These are phyloP conservation scores for Eidolon helvum DNA, from an alignment of 2,113 vertebrate species.

Conservation along the genomic window DNA sequence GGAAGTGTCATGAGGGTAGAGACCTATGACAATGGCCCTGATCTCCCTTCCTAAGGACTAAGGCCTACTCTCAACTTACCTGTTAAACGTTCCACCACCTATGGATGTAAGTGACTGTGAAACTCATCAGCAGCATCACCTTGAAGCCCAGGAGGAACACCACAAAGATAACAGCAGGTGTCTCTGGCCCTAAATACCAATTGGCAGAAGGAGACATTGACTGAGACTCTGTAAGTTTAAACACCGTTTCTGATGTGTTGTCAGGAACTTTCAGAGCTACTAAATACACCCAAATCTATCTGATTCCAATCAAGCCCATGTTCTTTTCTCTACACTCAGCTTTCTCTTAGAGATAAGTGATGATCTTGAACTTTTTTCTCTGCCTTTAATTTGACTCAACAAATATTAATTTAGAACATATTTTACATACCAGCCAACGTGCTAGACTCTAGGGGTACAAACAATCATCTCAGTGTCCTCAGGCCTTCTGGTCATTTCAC, in stretches of 20 bases:
- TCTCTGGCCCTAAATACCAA: conserved; percentile 8
- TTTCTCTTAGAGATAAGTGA: not conserved
- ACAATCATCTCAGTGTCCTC: not conserved
- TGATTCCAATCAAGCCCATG: not conserved
- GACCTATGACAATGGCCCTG: not conserved
- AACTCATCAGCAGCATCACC: conserved; percentile 33
- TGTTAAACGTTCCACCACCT: not conserved
- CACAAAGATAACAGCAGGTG: conserved; percentile 13
- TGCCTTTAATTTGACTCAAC: not conserved
- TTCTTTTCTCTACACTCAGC: not conserved
- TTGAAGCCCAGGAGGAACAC: conserved; percentile 50
- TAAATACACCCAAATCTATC: not conserved
- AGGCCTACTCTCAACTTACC: not conserved
- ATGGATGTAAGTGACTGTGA: not conserved
- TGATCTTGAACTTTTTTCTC: not conserved
- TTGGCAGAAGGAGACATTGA: not conserved
- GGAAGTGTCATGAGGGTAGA: not conserved
- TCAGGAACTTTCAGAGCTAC: not conserved
- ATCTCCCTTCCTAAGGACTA: not conserved
- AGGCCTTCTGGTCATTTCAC: not conserved
- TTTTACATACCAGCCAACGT: not conserved
- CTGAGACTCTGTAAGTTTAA: not conserved
- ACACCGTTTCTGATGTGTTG: not conserved
- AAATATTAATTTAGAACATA: not conserved
- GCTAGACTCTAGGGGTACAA: not conserved